Conservation (phyloP, 2,113 vertebrate genomes). For the Phrynosoma blainvillii region DNA sequence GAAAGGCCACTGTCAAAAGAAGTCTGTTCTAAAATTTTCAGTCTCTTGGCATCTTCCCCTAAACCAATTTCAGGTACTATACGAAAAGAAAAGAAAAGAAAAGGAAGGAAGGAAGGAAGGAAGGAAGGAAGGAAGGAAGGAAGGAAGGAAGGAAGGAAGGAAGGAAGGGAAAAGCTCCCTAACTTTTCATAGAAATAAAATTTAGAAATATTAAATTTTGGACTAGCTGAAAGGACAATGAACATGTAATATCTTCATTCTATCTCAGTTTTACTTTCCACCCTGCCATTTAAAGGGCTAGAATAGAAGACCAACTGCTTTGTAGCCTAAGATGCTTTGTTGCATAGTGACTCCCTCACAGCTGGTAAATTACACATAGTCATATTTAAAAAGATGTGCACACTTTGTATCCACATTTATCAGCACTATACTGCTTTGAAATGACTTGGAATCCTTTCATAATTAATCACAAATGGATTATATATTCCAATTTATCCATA, state of each 20-base stretch:
- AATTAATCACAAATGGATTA: constrained; percentile 14
- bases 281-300: not conserved
- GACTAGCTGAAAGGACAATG: not conserved
- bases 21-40: not conserved
- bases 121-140: not conserved
- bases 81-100: too few relatives aligned
- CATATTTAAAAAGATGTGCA: not conserved
- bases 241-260: not conserved
- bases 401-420: not conserved
- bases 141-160: not conserved
- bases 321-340: not conserved
- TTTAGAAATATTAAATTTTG: not conserved
- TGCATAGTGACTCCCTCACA: not conserved
- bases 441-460: constrained; percentile 16
- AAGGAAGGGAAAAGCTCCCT: not conserved
- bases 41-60: not conserved
- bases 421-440: not conserved
- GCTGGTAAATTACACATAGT: not conserved
- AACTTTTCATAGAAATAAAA: not conserved
- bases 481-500: not conserved
- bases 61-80: not conserved
- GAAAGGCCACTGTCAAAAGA: not conserved
- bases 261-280: not conserved
- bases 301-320: not conserved
- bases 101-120: not conserved